These are phyloP conservation scores for Bembecia ichneumoniformis DNA, from an alignment of 2,888 invertebrate species.

Conservation along the genomic window DNA sequence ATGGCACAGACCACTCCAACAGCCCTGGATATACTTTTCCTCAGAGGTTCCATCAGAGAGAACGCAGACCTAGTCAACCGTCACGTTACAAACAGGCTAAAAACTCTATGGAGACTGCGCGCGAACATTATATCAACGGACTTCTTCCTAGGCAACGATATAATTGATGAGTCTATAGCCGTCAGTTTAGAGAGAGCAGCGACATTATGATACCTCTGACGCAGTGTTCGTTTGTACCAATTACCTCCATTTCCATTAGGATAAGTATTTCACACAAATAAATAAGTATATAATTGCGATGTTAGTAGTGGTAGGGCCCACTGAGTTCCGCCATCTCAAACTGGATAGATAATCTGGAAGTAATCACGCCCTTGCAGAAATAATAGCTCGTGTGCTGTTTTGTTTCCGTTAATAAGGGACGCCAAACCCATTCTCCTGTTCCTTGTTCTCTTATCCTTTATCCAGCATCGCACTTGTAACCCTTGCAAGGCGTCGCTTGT, in stretches of 20 bases:
- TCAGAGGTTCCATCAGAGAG: conserved; percentile 73
- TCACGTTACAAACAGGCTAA: conserved; percentile 78
- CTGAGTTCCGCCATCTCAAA: no score
- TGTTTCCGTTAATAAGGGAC: no score
- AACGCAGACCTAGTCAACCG: conserved; percentile 79
- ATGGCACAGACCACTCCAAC: conserved; percentile 84
- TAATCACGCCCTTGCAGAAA: no score
- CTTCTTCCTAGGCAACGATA: conserved; percentile 80
- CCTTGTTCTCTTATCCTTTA: no score
- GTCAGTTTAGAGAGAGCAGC: conserved; percentile 53
- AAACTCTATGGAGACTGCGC: conserved; percentile 75
- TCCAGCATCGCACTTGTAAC: no score
- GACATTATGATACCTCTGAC: conserved; percentile 51
- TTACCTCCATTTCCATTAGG: conserved; percentile 1
- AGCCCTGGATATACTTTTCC: conserved; percentile 73
- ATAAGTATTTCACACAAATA: no score
- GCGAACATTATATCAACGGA: conserved; percentile 83
- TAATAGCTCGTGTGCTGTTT: no score
- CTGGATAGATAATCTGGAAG: no score
- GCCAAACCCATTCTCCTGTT: no score
- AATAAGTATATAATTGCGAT: no score
- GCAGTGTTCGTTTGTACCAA: conserved; percentile 6
- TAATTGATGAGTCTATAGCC: conserved; percentile 77
- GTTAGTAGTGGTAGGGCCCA: no score
- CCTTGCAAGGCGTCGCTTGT: no score